Evolutionary conservation across 2,797 vertebrate genomes (phyloP), one percentile per base, ranked within the genome.

Genomic region (Arctocebus calabarensis): DNA sequence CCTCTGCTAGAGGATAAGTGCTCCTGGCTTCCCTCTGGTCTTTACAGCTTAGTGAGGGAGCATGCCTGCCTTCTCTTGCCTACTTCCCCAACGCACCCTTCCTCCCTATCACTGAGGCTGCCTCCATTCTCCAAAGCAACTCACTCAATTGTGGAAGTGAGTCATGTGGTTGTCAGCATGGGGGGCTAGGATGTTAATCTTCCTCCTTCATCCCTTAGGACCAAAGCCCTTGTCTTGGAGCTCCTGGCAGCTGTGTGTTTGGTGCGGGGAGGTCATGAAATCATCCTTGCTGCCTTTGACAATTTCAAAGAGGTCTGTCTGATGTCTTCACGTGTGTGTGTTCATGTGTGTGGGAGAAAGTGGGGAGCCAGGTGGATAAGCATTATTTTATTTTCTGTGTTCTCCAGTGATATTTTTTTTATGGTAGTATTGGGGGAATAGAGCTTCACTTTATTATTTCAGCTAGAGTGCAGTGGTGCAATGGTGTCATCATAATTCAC

Each of bases 201-300:
- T 87, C 74, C 17, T 90, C 97, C 87, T 94, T 98, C 32, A 84
- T 90, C 86, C 97, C 14, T 84, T 91, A 99, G 99, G 98, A 99
- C 99, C 78, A 99, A 99, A 98, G 99, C 99, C 0, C 97, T 99
- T 98, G 99, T 99, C 94, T 98, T 99, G 94, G 99, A 99, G 98
- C 99, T 99, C 97, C 98, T 99, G 97, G 99, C 99, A 22, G 99
- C 99, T 0, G 99, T 99, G 61, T 99, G 99, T 98, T 98, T 99
- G 92, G 99, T 99, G 96, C 98, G 99, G 95, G 99, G 99, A 4
- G 99, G 99, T 85, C 99, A 99, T 1, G 99, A 99, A 98, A 99
- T 99, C 98, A 99, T 99, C 98, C 99, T 99, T 0, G 99, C 99
- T 0, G 99, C 99, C 6, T 99, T 99, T 73, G 99, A 99, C 98